Evolutionary conservation across 1,140 invertebrate species (phyloP), one percentile per base, ranked within the genome.

Genomic region (Pectinophora gossypiella): DNA sequence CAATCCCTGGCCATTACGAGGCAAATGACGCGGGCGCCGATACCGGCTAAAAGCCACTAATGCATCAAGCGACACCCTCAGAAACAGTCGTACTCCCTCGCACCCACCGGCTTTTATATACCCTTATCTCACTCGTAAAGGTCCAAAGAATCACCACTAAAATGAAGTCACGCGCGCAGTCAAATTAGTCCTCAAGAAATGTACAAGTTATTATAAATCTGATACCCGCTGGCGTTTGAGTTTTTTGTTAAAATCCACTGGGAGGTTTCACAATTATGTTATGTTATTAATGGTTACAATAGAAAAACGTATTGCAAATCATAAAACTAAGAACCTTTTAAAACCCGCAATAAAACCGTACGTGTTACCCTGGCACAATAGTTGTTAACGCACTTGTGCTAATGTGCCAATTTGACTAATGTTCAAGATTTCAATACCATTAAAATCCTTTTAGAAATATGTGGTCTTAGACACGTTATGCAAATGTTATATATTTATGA

Each of bases 11-110:
- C 60, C 61, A 72, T 72, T 76, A 72, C 61, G 43, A 65, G 48
- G 63, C 71, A 64, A 75, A 76, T 72, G 71, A 70, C 64, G 56
- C 62, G 51, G 54, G 65, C 70, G 55, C 56, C 58, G 68, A 68
- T 62, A 65, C 51, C 51, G 36, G 19, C 61, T 75, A 72, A 80
- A 73, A 77, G 76, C 66, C 55, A 55, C 73, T 77, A 72, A 76
- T 70, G 71, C 60, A 70, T 53, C 55, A 48, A 56, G 48, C 51
- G 51, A 59, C 62, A 57, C 50, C 56, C 57, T 51, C 45, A 36
- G 16, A 10, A 42, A 40, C 16, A 40, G n/a, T n/a, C n/a, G n/a
- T n/a, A 15, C 10, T 56, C 54, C 48, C 56, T 43, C 15, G 58
- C 52, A 45, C 38, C 43, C 57, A 46, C 36, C 21, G 27, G 7